A percentile compares a stretch with the other conserved stretches of the same genome.
phyloP scores from a whole-genome alignment of 2,797 vertebrate species.

The Acanthurus leucopareius region DNA sequence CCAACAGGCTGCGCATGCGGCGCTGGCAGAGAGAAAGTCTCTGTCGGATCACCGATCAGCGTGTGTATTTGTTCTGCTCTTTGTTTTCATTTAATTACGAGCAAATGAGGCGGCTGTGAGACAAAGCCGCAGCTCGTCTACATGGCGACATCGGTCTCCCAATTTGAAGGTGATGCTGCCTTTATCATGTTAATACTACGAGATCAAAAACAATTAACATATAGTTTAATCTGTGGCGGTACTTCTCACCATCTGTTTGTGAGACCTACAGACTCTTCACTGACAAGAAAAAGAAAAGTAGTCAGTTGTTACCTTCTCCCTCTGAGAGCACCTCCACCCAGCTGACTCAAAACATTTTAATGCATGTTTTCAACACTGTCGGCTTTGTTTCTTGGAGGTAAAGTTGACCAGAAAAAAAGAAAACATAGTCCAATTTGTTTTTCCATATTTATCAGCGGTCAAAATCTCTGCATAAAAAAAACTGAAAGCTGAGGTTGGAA shows the following conservation, averaged over 20 bases:
- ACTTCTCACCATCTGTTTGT: conserved; percentile 59
- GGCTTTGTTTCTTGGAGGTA: background rate
- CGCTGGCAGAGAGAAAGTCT: conserved; percentile 13
- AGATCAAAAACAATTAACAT: conserved; percentile 77
- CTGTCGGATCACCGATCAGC: conserved; percentile 57
- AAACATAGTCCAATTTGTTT: conserved; percentile 40
- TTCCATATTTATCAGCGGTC: conserved; percentile 35
- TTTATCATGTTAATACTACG: conserved; percentile 81
- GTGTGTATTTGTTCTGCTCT: conserved; percentile 76
- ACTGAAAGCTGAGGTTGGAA: conserved; percentile 44
- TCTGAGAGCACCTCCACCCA: background rate
- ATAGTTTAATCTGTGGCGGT: conserved; percentile 53
- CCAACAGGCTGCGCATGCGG: conserved; percentile 44
- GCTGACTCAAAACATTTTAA: background rate
- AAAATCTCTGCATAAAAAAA: conserved; percentile 28
- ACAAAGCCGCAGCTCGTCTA: conserved; percentile 60
- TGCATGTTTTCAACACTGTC: background rate
- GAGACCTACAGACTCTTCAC: background rate
- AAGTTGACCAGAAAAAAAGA: background rate
- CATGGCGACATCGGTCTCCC: conserved; percentile 72
- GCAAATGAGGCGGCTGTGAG: conserved; percentile 72
- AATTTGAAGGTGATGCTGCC: conserved; percentile 46
- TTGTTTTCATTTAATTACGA: conserved; percentile 83
- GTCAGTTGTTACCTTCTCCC: background rate
- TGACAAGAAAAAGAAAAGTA: background rate